Evolutionary conservation across 2,113 vertebrate species (phyloP), one percentile per base, ranked within the genome.

Genomic region (Caranx ignobilis): DNA sequence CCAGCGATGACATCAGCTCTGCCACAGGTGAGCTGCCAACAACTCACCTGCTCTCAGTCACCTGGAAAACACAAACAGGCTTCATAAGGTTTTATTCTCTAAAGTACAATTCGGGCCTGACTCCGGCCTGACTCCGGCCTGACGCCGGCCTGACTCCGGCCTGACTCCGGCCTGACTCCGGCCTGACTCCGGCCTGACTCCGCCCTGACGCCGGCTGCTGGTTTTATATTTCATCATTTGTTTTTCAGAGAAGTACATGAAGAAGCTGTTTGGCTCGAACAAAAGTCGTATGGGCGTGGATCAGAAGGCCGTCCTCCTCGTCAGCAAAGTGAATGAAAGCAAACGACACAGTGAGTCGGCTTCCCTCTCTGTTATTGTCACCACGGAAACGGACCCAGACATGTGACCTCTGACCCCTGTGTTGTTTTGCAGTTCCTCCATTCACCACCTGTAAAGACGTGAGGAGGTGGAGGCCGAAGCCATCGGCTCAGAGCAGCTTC

Each of bases 311-410:
- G 97, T 99, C 75, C 96, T 99, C 59, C 96, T 99, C 41, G 96
- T 97, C 83, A 99, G 97, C 94, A 98, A 99, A 0, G 89, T 99
- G 39, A 99, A 99, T 10, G 98, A 99, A 86, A 97, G 97, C 94
- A 95, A 94, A 81, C 90, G 93, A 39, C 98, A 99, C 60, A 95
- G 98, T 99, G 78, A 94, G 96, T 94, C 6, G 1, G 5, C n/a
- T 0, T 2, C 13, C 4, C 4, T 55, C 4, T 2, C 5, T 0
- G 0, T 1, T 18, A 34, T 18, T 19, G 2, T n/a, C 5, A 0
- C 18, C 26, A 7, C 9, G 8, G 11, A 11, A 3, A 3, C 13
- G 0, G 10, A 10, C 19, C 43, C 32, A 21, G 32, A 32, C 59
- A 1, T 59, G 19, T 81, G 45, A 57, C 11, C 6, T 16, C 8